Percentiles rank a stretch among this genome's conserved stretches.
phyloP scores from a whole-genome alignment of 1,140 invertebrate species.

The Meloidogyne hapla region DNA sequence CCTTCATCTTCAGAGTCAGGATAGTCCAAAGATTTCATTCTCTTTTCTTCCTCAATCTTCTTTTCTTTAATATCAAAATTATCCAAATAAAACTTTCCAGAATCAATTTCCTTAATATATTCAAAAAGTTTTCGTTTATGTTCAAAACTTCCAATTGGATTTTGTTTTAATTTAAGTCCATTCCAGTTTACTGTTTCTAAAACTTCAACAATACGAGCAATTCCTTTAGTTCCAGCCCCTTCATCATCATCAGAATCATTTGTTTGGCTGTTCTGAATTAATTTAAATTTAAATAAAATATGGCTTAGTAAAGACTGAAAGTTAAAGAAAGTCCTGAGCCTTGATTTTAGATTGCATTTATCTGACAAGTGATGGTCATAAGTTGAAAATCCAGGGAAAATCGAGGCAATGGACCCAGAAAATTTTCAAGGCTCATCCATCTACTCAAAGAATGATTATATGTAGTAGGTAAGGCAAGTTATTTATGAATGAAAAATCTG shows the following conservation, averaged over 20 bases:
- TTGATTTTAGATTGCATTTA: too few relatives aligned
- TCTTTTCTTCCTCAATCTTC: not conserved
- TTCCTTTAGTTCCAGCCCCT: not conserved
- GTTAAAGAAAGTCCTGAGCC: too few relatives aligned
- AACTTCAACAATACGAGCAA: constrained; percentile 15
- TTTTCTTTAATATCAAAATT: not conserved
- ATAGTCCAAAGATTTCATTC: constrained; percentile 9
- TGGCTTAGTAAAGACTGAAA: too few relatives aligned
- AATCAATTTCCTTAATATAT: constrained; percentile 10
- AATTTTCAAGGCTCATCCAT: too few relatives aligned
- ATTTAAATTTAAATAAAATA: not conserved
- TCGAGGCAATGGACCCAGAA: too few relatives aligned
- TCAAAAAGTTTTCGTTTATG: constrained; percentile 15
- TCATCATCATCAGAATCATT: constrained; percentile 13
- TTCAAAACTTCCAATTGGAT: not conserved
- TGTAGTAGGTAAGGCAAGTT: too few relatives aligned
- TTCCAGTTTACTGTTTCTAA: constrained; percentile 23
- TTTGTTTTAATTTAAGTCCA: constrained; percentile 12
- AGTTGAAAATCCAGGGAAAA: too few relatives aligned
- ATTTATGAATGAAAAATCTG: too few relatives aligned
- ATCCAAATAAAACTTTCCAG: not conserved
- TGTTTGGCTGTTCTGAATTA: not conserved
- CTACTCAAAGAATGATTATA: too few relatives aligned
- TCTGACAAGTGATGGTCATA: too few relatives aligned
- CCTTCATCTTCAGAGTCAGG: constrained; percentile 34